These are phyloP conservation scores for Porites lutea DNA, from an alignment of 64 coral and sea anemone genomes.

Conservation along the genomic window DNA sequence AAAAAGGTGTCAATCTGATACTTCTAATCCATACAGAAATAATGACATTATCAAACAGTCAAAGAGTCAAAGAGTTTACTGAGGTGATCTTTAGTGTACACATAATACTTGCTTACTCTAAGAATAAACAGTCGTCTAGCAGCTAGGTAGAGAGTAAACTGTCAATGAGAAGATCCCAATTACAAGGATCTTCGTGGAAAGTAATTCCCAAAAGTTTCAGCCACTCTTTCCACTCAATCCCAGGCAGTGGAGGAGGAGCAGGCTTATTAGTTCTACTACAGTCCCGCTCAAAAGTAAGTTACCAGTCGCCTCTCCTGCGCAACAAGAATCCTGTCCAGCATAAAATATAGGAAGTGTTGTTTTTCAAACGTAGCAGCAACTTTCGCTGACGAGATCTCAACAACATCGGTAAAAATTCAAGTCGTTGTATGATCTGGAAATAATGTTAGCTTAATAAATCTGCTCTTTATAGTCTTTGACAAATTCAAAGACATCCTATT, in stretches of 20 bases:
- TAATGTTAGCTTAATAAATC: too few relatives aligned
- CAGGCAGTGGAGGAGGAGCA: neutral
- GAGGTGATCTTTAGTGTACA: conserved; percentile 1
- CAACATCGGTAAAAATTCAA: too few relatives aligned
- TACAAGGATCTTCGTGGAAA: neutral
- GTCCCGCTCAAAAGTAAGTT: too few relatives aligned
- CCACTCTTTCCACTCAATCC: neutral
- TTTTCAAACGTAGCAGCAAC: too few relatives aligned
- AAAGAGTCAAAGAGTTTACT: conserved; percentile 24
- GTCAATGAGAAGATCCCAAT: too few relatives aligned
- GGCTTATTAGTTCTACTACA: neutral
- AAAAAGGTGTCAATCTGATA: conserved; percentile 8
- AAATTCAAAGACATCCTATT: neutral
- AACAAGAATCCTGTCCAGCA: too few relatives aligned
- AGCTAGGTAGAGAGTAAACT: too few relatives aligned
- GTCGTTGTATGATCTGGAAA: too few relatives aligned
- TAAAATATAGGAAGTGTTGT: too few relatives aligned
- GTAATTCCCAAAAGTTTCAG: neutral
- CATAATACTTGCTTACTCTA: conserved; percentile 25
- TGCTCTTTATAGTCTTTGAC: neutral
- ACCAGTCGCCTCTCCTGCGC: too few relatives aligned
- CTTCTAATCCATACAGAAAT: conserved; percentile 47
- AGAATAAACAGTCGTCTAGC: conserved; percentile 8
- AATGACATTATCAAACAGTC: conserved; percentile 26
- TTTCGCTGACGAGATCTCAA: too few relatives aligned